Base-by-base conservation (phyloP, 2,797 vertebrate species). In the Rhinogobio ventralis region DNA sequence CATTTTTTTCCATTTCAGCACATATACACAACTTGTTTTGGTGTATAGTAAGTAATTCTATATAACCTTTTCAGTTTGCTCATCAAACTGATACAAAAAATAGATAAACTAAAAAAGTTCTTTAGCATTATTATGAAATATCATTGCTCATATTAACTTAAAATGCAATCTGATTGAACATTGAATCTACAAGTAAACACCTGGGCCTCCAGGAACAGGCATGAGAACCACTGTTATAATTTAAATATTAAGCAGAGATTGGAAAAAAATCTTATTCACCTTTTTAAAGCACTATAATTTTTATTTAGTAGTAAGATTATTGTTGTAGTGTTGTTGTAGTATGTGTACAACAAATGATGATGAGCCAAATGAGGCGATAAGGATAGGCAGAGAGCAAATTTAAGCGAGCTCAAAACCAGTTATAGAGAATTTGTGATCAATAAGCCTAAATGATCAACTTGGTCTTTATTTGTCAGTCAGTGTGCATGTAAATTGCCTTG, bases 381-480 rank as follows among this genome's bases (percentile, higher is more conserved):
- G 6, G 39, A 66, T 53, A 51, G 66, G 9, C 2, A 39, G 60
- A 20, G 6, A 49, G 71, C 42, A 51, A 28, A 85, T 81, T 84
- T 28, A 25, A 78, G 74, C 13, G 1, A 42, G 39, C 20, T 78
- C 46, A 80, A 73, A 14, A 36, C 66, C 23, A 84, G 73, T 77
- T 51, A n/a, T 51, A 39, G 55, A 84, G 79, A 39, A 45, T 42
- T 74, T 74, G 67, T 89, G 69, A 85, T 74, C 57, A 42, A 55
- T 82, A 74, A 76, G 81, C 86, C 82, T 83, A 30, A 64, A 87
- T 89, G 74, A 89, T 87, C 85, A 85, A 13, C 79, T 88, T 81
- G 75, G 75, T 85, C 82, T 88, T 84, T 60, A 85, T 88, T 85
- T 83, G 84, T 85, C 83, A 86, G 69, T 75, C 71, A 28, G 39